A percentile compares a stretch with the other conserved stretches of the same genome.
These are phyloP conservation scores for Hetaerina americana DNA, from an alignment of 1,140 invertebrate genomes.

Conservation along the genomic window DNA sequence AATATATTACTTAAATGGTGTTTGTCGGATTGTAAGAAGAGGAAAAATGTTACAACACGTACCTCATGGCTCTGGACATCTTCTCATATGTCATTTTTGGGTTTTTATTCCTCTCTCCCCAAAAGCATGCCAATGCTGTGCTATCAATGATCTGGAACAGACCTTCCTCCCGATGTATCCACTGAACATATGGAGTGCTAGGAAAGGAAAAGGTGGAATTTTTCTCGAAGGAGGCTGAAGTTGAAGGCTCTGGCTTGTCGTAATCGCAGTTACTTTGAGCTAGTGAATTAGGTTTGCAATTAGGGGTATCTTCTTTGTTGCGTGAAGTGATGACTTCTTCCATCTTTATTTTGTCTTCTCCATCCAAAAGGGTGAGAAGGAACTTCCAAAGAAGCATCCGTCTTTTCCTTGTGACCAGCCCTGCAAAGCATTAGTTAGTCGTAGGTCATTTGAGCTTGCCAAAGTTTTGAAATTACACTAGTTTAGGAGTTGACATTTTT, in stretches of 20 bases:
- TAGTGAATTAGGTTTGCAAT: no score
- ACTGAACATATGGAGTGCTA: slow-evolving; percentile 6
- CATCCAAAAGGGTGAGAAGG: background rate
- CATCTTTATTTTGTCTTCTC: background rate
- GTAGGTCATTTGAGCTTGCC: no score
- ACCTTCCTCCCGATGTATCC: slow-evolving; percentile 13
- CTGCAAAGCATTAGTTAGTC: no score
- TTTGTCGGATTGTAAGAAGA: no score
- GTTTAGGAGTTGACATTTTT: no score
- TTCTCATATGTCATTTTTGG: slow-evolving; percentile 16
- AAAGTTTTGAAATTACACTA: no score
- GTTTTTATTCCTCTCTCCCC: slow-evolving; percentile 13
- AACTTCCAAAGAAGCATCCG: background rate
- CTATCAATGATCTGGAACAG: slow-evolving; percentile 13
- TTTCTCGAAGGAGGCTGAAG: no score
- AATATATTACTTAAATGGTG: no score
- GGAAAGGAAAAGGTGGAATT: no score
- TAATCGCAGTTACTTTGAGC: no score
- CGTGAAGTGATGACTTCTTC: background rate
- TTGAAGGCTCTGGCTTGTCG: no score
- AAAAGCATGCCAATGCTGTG: slow-evolving; percentile 12
- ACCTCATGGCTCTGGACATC: slow-evolving; percentile 16
- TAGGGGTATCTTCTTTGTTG: no score
- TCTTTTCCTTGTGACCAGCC: background rate
- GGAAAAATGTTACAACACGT: background rate